These are phyloP conservation scores for Alces alces DNA, from an alignment of 2,113 vertebrate genomes.

Conservation along the genomic window DNA sequence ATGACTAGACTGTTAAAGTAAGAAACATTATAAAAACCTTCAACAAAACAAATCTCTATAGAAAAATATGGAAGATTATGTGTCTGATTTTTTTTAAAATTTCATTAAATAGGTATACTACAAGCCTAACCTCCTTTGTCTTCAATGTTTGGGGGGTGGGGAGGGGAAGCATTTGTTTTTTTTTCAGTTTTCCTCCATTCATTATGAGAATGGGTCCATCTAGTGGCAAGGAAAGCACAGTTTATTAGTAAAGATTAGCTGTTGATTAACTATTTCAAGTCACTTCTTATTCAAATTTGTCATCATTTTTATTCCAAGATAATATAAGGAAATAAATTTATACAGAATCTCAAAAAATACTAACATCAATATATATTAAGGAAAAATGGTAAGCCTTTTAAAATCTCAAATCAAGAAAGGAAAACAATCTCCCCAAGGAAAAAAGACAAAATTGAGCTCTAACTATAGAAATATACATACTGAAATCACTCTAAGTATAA, in stretches of 20 bases:
- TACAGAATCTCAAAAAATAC: background rate
- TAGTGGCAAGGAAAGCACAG: constrained; percentile 57
- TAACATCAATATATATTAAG: background rate
- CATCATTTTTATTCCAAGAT: background rate
- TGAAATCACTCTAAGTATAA: background rate
- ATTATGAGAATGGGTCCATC: constrained; percentile 70
- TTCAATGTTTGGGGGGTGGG: background rate
- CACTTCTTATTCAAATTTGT: constrained; percentile 18
- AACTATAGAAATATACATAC: background rate
- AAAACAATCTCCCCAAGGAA: background rate
- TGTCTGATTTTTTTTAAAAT: background rate
- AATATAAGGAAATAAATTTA: constrained; percentile 1
- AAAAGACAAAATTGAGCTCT: background rate
- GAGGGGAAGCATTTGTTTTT: background rate
- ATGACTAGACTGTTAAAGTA: background rate
- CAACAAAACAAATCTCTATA: background rate
- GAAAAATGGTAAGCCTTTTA: background rate
- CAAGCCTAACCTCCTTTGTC: background rate
- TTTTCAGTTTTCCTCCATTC: background rate
- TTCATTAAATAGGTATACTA: background rate
- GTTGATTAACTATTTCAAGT: background rate
- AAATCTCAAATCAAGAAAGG: constrained; percentile 33
- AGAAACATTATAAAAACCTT: background rate
- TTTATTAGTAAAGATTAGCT: background rate
- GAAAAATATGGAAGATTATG: background rate